These are phyloP conservation scores for Seira ritae DNA, from an alignment of 2,888 invertebrate species.

Conservation along the genomic window DNA sequence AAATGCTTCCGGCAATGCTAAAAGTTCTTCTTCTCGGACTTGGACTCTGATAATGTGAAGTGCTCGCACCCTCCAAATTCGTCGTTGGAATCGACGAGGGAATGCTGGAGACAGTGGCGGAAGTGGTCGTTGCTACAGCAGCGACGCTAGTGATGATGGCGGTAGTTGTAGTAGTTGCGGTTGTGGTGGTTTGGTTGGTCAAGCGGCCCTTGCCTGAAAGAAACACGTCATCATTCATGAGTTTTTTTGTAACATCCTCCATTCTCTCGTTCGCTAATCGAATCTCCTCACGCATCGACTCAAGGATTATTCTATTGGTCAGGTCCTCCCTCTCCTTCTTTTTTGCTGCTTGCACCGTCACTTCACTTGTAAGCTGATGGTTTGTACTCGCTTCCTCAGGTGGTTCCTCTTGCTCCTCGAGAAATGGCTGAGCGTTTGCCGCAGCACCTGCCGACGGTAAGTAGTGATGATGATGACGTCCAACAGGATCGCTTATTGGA, in stretches of 20 bases:
- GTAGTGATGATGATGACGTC: slow-evolving; percentile 43
- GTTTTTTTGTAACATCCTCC: slow-evolving; percentile 68
- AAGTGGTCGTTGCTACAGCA: neutral
- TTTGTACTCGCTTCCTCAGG: slow-evolving; percentile 40
- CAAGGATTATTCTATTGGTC: slow-evolving; percentile 56
- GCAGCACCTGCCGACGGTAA: slow-evolving; percentile 13
- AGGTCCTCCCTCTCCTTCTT: slow-evolving; percentile 46
- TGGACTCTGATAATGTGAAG: neutral
- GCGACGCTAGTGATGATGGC: neutral
- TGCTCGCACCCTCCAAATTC: neutral
- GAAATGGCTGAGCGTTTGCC: slow-evolving; percentile 32
- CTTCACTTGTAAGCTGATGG: slow-evolving; percentile 20
- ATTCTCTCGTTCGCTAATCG: slow-evolving; percentile 70
- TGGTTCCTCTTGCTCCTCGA: slow-evolving; percentile 57
- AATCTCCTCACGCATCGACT: slow-evolving; percentile 70
- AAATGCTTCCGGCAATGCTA: slow-evolving; percentile 15
- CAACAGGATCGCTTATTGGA: slow-evolving; percentile 8
- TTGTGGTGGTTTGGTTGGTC: neutral
- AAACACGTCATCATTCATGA: slow-evolving; percentile 69
- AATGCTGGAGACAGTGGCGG: no score
- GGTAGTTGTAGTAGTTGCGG: neutral
- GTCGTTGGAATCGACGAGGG: no score
- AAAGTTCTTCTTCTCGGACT: slow-evolving; percentile 16
- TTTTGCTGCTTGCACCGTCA: neutral
- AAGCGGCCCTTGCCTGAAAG: slow-evolving; percentile 14